Evolutionary conservation across 1,140 invertebrate genomes (phyloP), one percentile per base, ranked within the genome.

Genomic region (Neocloeon triangulifer): DNA sequence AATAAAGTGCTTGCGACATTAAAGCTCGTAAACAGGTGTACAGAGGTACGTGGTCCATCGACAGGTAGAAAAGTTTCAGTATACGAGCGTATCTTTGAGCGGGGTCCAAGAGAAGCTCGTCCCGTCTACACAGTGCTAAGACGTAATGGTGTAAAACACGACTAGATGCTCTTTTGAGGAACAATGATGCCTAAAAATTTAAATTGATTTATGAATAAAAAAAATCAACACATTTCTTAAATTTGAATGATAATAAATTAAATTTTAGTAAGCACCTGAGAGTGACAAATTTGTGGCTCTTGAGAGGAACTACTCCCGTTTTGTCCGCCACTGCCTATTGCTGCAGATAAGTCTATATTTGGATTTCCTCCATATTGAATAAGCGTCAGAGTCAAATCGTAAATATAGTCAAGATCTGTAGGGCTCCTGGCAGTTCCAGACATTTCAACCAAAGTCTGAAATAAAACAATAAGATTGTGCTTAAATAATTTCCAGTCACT

Each of bases 101-200:
- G 4, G 63, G 59, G 48, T 73, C 70, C 7, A 46, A 36, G 20
- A 63, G 55, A 21, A 73, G 53, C 33, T 73, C 56, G 40, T 69
- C 64, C 45, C 75, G 70, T 34, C 63, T 55, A 33, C 62, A 66
- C 39, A 75, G 60, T 32, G 69, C 48, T 43, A 71, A 63, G 32
- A 75, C 64, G 42, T 70, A 74, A 47, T 72, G 69, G 42, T 69
- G 73, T 4, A 67, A 53, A 39, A 72, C 61, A 49, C 67, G 66
- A n/a, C n/a, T n/a, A n/a, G n/a, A n/a, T n/a, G n/a, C n/a, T n/a
- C n/a, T n/a, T n/a, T n/a, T n/a, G n/a, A n/a, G n/a, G n/a, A n/a
- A n/a, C n/a, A n/a, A n/a, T n/a, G n/a, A n/a, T n/a, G n/a, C n/a
- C n/a, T n/a, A n/a, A n/a, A n/a, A n/a, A n/a, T n/a, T n/a, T n/a